Evolutionary conservation across 2,797 vertebrate genomes (phyloP).

Genomic region (Ptychadena robeensis): DNA sequence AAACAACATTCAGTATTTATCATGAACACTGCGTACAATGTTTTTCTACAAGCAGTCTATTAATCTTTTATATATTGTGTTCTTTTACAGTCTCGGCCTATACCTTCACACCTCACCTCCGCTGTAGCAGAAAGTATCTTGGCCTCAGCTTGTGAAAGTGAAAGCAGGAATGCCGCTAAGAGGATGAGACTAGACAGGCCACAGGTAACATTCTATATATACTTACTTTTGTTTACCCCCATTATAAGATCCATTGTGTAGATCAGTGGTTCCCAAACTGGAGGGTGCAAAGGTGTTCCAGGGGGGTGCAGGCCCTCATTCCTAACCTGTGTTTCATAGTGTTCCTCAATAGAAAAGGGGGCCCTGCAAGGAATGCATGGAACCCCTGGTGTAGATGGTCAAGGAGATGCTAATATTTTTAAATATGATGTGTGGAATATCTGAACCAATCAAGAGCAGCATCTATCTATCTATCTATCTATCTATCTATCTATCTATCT

Average conservation of each 20-base stretch:
- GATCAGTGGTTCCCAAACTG: too few relatives aligned
- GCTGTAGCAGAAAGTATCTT: conserved; percentile 86
- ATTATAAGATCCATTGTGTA: background rate
- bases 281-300: too few relatives aligned
- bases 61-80: conserved; percentile 70
- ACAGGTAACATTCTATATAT: conserved; percentile 72
- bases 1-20: conserved; percentile 70
- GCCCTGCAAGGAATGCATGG: too few relatives aligned
- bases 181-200: conserved; percentile 83
- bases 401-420: too few relatives aligned
- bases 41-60: conserved; percentile 63
- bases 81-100: conserved; percentile 82
- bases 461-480: too few relatives aligned
- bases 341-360: too few relatives aligned
- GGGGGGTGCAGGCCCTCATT: too few relatives aligned
- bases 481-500: too few relatives aligned
- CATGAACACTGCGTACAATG: conserved; percentile 36
- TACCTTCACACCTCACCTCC: conserved; percentile 86
- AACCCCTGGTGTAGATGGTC: too few relatives aligned
- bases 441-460: too few relatives aligned
- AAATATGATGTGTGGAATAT: too few relatives aligned
- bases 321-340: too few relatives aligned
- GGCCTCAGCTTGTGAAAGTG: conserved; percentile 84
- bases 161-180: conserved; percentile 85
- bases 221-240: background rate